Evolutionary conservation across 2,888 invertebrate species (phyloP).

Genomic region (Epinotia brunnichana): DNA sequence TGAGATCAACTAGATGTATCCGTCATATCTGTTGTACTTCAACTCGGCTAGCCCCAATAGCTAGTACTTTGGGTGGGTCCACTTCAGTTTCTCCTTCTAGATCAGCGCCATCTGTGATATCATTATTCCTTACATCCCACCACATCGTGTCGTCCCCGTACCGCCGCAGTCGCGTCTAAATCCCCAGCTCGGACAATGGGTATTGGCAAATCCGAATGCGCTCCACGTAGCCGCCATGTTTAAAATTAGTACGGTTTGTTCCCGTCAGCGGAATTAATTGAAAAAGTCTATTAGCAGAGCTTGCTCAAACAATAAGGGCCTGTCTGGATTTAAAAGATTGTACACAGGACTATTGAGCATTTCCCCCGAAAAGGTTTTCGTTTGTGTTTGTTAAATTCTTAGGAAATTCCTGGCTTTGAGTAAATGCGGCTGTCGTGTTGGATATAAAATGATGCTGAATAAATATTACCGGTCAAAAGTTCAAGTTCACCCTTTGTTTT

Average conservation of each 20-base stretch:
- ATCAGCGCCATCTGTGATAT: too few species aligned
- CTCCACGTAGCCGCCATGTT: slow-evolving; percentile 38
- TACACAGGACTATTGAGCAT: not conserved
- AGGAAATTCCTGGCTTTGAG: not conserved
- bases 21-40: too few species aligned
- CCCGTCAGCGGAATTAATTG: slow-evolving; percentile 33
- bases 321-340: not conserved
- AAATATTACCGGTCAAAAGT: too few species aligned
- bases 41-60: too few species aligned
- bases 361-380: not conserved
- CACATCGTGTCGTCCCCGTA: slow-evolving; percentile 12
- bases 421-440: not conserved
- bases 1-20: too few species aligned
- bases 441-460: not conserved
- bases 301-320: slow-evolving; percentile 30
- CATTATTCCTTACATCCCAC: too few species aligned
- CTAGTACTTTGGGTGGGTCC: too few species aligned
- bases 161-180: not conserved
- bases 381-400: slow-evolving; percentile 1
- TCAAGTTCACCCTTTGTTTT: too few species aligned
- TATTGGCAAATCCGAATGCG: slow-evolving; percentile 36
- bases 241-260: slow-evolving; percentile 43
- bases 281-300: slow-evolving; percentile 40
- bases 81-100: too few species aligned
- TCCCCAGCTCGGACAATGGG: slow-evolving; percentile 33